Evolutionary conservation across 2,797 vertebrate genomes (phyloP).

Genomic region (Podargus strigoides): DNA sequence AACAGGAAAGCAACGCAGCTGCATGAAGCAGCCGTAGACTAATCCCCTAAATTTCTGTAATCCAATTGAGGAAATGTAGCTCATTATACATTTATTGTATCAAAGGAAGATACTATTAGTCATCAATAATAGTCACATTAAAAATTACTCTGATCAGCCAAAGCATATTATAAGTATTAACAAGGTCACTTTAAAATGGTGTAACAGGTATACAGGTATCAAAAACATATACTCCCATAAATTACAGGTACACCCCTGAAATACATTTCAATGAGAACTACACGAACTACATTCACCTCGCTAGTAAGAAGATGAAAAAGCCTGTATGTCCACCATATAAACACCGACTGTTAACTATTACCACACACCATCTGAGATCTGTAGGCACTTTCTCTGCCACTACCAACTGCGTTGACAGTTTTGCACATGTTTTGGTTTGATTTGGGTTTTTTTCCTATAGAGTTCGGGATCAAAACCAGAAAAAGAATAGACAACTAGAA

Average conservation of each 20-base stretch:
- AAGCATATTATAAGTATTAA: background rate
- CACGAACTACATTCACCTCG: background rate
- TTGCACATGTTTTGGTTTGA: background rate
- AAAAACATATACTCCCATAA: background rate
- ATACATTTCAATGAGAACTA: background rate
- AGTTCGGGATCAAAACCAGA: background rate
- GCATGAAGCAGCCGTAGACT: background rate
- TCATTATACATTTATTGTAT: background rate
- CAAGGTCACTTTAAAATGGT: background rate
- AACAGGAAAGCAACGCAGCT: background rate
- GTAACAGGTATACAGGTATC: background rate
- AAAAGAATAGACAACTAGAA: background rate
- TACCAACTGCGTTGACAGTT: background rate
- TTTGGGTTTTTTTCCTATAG: rapidly evolving
- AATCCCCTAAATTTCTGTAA: background rate
- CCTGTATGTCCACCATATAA: background rate
- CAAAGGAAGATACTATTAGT: background rate
- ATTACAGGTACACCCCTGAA: background rate
- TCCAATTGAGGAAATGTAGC: background rate
- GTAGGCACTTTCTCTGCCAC: background rate
- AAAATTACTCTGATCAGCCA: background rate
- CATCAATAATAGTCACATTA: background rate
- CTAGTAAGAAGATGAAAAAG: background rate
- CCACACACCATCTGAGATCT: background rate
- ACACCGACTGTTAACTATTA: background rate